A percentile compares a stretch with the other conserved stretches of the same genome.
Evolutionary conservation across 2,113 vertebrate species (phyloP).

Genomic region (Taurulus bubalis): DNA sequence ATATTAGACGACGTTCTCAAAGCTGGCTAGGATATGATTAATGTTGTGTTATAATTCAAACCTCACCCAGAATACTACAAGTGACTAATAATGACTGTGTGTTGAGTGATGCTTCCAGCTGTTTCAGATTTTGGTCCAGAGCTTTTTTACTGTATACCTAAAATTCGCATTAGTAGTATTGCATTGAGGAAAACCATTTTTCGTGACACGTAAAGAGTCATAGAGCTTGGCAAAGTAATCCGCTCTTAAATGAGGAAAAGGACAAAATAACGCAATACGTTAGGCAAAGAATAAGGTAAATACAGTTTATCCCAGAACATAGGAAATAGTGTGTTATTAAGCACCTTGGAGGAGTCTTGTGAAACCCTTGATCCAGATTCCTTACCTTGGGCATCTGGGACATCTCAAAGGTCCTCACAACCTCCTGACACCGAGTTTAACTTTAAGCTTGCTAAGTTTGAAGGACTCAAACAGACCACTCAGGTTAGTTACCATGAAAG

Average conservation of each 20-base stretch:
- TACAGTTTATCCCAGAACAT: background rate
- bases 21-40: background rate
- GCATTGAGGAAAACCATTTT: background rate
- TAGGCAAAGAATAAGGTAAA: background rate
- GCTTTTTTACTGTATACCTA: background rate
- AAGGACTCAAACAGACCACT: background rate
- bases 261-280: background rate
- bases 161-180: background rate
- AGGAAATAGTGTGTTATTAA: too few species aligned
- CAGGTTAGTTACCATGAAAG: background rate
- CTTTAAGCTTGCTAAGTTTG: background rate
- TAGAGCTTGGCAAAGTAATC: background rate
- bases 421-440: background rate
- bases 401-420: background rate
- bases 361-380: background rate
- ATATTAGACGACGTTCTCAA: background rate
- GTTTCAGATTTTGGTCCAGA: background rate
- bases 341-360: background rate
- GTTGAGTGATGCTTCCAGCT: background rate
- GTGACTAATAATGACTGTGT: background rate
- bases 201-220: background rate
- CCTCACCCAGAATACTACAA: background rate
- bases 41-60: background rate
- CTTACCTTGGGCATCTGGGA: background rate
- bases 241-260: too few species aligned